A percentile compares a stretch with the other conserved stretches of the same genome.
Conservation (phyloP, 2,113 vertebrate species). For the Catharus minimus region DNA sequence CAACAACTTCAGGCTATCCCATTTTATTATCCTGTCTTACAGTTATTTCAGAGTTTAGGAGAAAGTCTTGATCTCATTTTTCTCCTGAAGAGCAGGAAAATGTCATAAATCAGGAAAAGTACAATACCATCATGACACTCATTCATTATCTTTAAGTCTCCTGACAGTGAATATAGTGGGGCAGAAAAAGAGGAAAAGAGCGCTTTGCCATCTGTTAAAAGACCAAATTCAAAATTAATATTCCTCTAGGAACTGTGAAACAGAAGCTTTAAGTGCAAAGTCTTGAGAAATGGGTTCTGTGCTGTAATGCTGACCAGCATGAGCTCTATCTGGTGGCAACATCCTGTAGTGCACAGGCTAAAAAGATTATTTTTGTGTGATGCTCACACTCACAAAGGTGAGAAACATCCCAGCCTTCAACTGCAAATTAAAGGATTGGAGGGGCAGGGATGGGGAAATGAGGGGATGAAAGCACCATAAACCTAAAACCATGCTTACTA, state of each 20-base stretch:
- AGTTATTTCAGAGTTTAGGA: background rate
- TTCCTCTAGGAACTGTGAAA: background rate
- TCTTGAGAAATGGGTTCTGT: background rate
- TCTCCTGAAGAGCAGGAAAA: background rate
- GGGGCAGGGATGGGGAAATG: background rate
- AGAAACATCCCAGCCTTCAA: background rate
- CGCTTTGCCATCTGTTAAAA: background rate
- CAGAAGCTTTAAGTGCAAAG: background rate
- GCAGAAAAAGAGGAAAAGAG: background rate
- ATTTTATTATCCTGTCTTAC: background rate
- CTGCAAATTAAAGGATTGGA: background rate
- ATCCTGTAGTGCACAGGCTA: background rate
- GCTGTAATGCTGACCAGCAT: background rate
- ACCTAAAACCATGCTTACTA: background rate
- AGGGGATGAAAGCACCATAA: background rate
- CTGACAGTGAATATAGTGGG: background rate
- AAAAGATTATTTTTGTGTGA: accelerated
- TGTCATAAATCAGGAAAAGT: background rate
- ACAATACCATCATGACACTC: background rate
- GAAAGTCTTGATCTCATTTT: background rate
- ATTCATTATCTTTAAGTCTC: background rate
- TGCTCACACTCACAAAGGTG: background rate
- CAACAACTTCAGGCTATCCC: background rate
- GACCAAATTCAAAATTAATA: background rate
- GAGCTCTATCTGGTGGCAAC: slow-evolving; percentile 44